Percentiles rank a stretch among this genome's conserved stretches.
phyloP scores from a whole-genome alignment of 2,888 invertebrate genomes.

The Calameuta pallipes region DNA sequence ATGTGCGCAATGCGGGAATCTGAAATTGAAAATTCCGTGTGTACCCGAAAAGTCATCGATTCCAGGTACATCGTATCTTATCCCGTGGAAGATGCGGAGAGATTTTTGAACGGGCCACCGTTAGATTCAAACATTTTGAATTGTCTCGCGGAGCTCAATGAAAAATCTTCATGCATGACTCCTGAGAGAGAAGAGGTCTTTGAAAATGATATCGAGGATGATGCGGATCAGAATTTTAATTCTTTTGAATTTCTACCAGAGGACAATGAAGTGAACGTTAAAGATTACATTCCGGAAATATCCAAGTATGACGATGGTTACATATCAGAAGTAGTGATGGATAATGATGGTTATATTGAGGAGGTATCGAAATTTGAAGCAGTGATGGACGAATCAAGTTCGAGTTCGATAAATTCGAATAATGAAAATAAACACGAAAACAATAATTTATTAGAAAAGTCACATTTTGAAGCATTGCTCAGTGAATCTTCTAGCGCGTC shows the following conservation, averaged over 20 bases:
- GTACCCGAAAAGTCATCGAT: slow-evolving; percentile 7
- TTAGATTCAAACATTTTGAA: slow-evolving; percentile 43
- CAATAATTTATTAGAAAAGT: slow-evolving; percentile 13
- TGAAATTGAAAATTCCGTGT: slow-evolving; percentile 27
- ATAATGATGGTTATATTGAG: too few relatives aligned
- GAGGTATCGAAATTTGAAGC: too few relatives aligned
- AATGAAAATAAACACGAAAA: slow-evolving; percentile 11
- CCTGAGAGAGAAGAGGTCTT: too few relatives aligned
- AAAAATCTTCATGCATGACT: neutral
- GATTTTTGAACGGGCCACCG: slow-evolving; percentile 38
- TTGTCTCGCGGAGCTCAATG: slow-evolving; percentile 27
- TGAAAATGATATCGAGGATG: too few relatives aligned
- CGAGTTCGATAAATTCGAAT: neutral
- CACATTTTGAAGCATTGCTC: slow-evolving; percentile 32
- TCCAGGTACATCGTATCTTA: slow-evolving; percentile 33
- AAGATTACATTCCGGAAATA: too few relatives aligned
- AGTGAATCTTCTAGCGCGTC: slow-evolving; percentile 13
- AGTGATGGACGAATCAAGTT: too few relatives aligned
- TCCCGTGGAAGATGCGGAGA: slow-evolving; percentile 24
- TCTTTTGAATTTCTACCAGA: too few relatives aligned
- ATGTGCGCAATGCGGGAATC: slow-evolving; percentile 53
- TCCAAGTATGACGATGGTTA: too few relatives aligned
- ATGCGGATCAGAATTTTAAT: too few relatives aligned
- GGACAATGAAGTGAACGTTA: too few relatives aligned
- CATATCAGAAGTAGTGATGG: too few relatives aligned